phyloP scores from a whole-genome alignment of 2,888 invertebrate genomes.

The Punctoribates punctum region DNA sequence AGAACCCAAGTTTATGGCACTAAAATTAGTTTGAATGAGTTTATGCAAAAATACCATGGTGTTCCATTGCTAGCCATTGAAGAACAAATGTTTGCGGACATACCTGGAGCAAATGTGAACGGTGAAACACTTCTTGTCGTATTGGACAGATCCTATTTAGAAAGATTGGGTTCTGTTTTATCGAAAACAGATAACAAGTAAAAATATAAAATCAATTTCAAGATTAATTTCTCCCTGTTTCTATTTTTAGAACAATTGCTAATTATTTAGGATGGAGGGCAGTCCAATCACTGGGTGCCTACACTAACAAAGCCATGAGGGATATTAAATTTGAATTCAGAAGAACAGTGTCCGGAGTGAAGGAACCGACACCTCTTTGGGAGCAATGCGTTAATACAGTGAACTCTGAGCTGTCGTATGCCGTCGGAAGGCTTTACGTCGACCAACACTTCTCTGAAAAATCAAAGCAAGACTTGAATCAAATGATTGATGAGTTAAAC shows the following conservation, averaged over 20 bases:
- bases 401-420: conserved; percentile 10
- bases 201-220: no score
- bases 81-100: no score
- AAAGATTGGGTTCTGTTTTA: no score
- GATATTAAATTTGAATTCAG: conserved; percentile 31
- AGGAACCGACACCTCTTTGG: conserved; percentile 32
- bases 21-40: no score
- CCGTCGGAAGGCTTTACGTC: conserved; percentile 35
- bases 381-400: conserved; percentile 34
- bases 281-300: background rate
- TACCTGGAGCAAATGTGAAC: no score
- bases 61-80: no score
- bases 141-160: no score
- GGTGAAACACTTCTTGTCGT: no score
- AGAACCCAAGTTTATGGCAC: no score
- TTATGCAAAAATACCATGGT: no score
- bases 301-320: conserved; percentile 30
- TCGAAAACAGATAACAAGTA: no score
- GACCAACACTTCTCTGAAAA: conserved; percentile 33
- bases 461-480: conserved; percentile 42
- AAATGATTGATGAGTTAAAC: conserved; percentile 53
- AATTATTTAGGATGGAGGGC: conserved; percentile 41
- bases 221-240: no score
- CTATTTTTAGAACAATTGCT: conserved; percentile 16
- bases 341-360: conserved; percentile 2